A percentile compares a stretch with the other conserved stretches of the same genome.
Evolutionary conservation across 2,113 vertebrate genomes (phyloP).

Genomic region (Plectropomus leopardus): DNA sequence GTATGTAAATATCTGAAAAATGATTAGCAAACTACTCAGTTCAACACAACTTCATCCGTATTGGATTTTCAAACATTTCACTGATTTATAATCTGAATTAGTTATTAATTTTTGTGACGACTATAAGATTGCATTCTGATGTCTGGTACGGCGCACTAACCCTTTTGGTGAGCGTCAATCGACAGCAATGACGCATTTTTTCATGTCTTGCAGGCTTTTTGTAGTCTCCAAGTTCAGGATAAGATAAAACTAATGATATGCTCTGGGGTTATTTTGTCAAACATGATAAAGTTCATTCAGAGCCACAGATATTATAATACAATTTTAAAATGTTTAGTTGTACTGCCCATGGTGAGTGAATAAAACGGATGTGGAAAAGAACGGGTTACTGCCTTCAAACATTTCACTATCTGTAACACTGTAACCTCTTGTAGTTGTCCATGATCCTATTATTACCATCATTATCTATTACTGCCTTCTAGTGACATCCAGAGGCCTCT

Average conservation of each 20-base stretch:
- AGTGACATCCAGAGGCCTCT: slow-evolving; percentile 20
- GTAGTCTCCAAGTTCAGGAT: background rate
- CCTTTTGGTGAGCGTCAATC: too few relatives aligned
- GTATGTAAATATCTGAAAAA: background rate
- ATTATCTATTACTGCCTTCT: background rate
- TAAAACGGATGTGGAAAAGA: background rate
- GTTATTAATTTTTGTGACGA: too few relatives aligned
- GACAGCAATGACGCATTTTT: too few relatives aligned
- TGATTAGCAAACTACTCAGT: background rate
- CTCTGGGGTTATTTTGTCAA: background rate
- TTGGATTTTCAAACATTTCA: background rate
- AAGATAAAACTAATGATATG: background rate
- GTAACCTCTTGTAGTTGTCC: background rate
- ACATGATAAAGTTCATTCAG: background rate
- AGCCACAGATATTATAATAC: background rate
- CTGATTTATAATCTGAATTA: background rate
- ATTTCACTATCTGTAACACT: background rate
- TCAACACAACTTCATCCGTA: background rate
- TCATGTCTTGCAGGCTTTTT: too few relatives aligned
- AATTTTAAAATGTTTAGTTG: background rate
- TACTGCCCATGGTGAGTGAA: background rate
- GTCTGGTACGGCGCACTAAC: too few relatives aligned
- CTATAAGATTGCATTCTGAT: too few relatives aligned
- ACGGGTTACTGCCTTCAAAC: background rate
- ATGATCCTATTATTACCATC: background rate